Conservation (phyloP, 2,113 vertebrate species). For the Vulpes ferrilata region DNA sequence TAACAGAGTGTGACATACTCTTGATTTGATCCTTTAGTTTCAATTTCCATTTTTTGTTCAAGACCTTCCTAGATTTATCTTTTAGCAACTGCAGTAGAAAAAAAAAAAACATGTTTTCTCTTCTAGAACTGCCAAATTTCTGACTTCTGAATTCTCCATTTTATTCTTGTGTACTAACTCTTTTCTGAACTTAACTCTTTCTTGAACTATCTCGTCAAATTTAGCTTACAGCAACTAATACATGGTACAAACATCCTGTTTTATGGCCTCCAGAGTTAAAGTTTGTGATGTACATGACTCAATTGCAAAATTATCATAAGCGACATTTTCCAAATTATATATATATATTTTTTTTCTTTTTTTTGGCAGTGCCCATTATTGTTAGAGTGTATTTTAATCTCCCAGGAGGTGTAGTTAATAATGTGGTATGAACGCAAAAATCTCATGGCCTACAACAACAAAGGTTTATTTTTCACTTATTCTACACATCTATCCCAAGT, state of each 20-base stretch:
- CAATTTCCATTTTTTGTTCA: not conserved
- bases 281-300: not conserved
- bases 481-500: not conserved
- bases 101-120: not conserved
- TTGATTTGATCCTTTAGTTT: not conserved
- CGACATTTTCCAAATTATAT: not conserved
- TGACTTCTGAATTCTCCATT: not conserved
- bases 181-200: not conserved
- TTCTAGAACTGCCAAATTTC: not conserved
- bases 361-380: not conserved
- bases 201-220: not conserved
- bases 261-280: not conserved
- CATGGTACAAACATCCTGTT: not conserved
- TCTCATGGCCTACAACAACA: not conserved
- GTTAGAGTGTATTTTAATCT: not conserved
- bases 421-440: not conserved
- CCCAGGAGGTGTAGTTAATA: not conserved
- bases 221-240: not conserved
- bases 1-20: not conserved
- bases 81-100: not conserved
- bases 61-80: not conserved
- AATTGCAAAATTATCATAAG: not conserved
- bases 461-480: not conserved
- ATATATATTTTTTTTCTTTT: not conserved
- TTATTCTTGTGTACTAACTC: not conserved